Conservation (phyloP, 2,797 vertebrate species). For the Tapirus indicus region DNA sequence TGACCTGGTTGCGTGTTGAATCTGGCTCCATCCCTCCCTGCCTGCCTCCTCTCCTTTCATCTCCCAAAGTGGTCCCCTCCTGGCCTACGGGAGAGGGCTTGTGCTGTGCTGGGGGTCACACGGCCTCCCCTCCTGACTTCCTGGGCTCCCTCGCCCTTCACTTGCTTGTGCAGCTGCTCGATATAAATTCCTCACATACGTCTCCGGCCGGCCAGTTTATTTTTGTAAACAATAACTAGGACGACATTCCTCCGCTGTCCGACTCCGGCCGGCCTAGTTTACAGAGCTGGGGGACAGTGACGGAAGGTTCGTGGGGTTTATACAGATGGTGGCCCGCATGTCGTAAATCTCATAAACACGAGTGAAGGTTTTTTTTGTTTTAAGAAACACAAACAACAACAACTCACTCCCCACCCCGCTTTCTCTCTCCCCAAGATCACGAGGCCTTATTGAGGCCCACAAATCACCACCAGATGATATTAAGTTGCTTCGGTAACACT, state of each 20-base stretch:
- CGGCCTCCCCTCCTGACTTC: not conserved
- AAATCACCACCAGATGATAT: slow-evolving; percentile 95
- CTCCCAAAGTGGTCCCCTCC: slow-evolving; percentile 71
- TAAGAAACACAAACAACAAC: slow-evolving; percentile 69
- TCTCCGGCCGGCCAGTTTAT: slow-evolving; percentile 98
- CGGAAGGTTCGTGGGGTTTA: slow-evolving; percentile 87
- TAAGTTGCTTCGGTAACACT: slow-evolving; percentile 92
- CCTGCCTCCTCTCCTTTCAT: slow-evolving; percentile 66
- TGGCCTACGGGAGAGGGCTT: not conserved
- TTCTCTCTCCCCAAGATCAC: slow-evolving; percentile 88
- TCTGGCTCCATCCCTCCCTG: slow-evolving; percentile 36
- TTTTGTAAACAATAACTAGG: slow-evolving; percentile 99
- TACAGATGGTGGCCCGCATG: slow-evolving; percentile 94
- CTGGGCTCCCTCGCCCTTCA: slow-evolving; percentile 84
- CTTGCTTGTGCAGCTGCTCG: slow-evolving; percentile 99
- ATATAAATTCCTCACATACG: slow-evolving; percentile 98
- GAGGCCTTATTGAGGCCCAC: slow-evolving; percentile 91
- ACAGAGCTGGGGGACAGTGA: slow-evolving; percentile 86
- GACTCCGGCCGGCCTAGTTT: slow-evolving; percentile 88
- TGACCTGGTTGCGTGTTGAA: slow-evolving; percentile 26
- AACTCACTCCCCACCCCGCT: not conserved
- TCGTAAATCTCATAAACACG: slow-evolving; percentile 91
- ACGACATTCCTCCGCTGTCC: slow-evolving; percentile 92
- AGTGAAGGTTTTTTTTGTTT: slow-evolving; percentile 78
- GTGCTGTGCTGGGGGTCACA: slow-evolving; percentile 58